A percentile compares a stretch with the other conserved stretches of the same genome.
Evolutionary conservation across 2,888 invertebrate genomes (phyloP).

Genomic region (Nephrotoma guestfalica): DNA sequence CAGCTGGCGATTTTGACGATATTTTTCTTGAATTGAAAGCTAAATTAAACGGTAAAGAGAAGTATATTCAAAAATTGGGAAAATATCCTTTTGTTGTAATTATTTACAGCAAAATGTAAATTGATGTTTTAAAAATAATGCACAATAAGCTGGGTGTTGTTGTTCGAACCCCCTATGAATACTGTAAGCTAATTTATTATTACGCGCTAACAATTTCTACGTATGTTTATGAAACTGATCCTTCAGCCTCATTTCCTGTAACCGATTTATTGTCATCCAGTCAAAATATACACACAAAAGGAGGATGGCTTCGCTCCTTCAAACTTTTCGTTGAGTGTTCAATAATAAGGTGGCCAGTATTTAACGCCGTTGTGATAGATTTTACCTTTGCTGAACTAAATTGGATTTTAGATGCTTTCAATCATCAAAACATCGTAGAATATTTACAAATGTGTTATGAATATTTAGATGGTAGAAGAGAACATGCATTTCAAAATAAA

Average conservation of each 20-base stretch:
- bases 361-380: no score
- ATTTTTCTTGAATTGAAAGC: not conserved
- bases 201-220: not conserved
- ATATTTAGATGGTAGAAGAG: not conserved
- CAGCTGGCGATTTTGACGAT: not conserved
- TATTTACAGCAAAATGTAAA: not conserved
- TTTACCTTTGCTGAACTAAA: no score
- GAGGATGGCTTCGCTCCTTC: not conserved
- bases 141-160: not conserved
- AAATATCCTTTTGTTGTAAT: not conserved
- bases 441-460: not conserved
- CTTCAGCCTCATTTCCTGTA: not conserved
- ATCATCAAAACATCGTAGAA: not conserved
- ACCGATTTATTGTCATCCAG: not conserved
- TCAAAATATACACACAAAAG: not conserved
- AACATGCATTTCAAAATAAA: not conserved
- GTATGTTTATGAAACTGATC: not conserved
- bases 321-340: not conserved
- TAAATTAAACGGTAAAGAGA: not conserved
- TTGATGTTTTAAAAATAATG: not conserved
- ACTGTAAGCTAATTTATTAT: not conserved
- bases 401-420: not conserved
- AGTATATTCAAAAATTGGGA: not conserved
- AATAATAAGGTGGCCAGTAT: not conserved
- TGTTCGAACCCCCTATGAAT: not conserved